Evolutionary conservation across 2,888 invertebrate species (phyloP), one percentile per base, ranked within the genome.

Genomic region (Caenorhabditis sp.): DNA sequence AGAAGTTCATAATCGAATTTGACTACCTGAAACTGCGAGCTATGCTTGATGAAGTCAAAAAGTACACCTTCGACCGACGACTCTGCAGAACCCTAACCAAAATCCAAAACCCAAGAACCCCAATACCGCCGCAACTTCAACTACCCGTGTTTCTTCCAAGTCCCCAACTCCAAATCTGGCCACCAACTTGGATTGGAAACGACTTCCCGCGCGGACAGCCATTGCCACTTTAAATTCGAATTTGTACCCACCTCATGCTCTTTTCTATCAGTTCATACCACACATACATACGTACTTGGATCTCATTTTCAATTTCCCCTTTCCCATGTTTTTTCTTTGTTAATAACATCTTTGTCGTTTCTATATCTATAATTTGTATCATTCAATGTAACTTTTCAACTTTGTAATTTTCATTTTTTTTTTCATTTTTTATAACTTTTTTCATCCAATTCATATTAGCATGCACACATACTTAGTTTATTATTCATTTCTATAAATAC

Each of bases 21-120:
- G 76, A 76, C 55, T 76, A 61, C 32, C 40, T 76, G 22, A 60
- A 53, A 55, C 60, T 76, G 5, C 67, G 67, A 15, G 40, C 24
- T 24, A 26, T 76, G 4, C n/a, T 76, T 0, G 55, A 76, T 9
- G 67, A 68, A 2, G 76, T 76, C 15, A 76, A 67, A 18, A 47
- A 61, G 18, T 61, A 76, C 51, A 67, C 67, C 15, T 76, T 74
- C 32, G 64, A 58, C 50, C n/a, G 50, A 0, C 51, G 37, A 28
- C 47, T 47, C 5, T n/a, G 18, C 4, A 47, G 47, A 47, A 47
- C 18, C n/a, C 18, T 47, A 3, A 18, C 47, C 20, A 47, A 47
- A 20, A 18, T 47, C 13, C 11, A 6, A 8, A 40, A 5, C 40
- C 40, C 40, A 40, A 40, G 13, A 40, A 13, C 13, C 13, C 40